Conservation (phyloP, 2,888 invertebrate genomes). For the Dendrolimus houi region DNA sequence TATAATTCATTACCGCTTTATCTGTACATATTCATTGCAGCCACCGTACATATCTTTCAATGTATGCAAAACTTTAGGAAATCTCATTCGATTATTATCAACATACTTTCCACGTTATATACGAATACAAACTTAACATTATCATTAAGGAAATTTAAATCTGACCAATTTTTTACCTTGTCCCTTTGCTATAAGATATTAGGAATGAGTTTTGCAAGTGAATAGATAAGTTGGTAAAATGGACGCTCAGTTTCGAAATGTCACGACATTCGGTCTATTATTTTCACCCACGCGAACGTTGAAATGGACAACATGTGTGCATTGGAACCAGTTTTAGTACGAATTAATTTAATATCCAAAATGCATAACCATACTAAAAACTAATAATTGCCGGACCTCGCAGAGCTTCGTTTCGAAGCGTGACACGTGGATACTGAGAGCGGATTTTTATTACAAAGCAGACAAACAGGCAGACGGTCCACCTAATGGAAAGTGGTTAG, state of each 20-base stretch:
- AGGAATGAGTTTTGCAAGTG: background rate
- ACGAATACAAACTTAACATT: background rate
- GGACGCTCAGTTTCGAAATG: constrained; percentile 44
- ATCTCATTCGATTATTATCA: background rate
- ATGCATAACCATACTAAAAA: too few relatives aligned
- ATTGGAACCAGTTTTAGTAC: constrained; percentile 9
- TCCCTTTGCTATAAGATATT: background rate
- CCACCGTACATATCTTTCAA: background rate
- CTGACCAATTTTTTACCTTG: background rate
- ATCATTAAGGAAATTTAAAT: background rate
- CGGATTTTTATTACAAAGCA: too few relatives aligned
- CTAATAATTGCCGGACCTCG: too few relatives aligned
- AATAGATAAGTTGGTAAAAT: background rate
- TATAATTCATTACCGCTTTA: background rate
- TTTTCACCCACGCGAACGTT: constrained; percentile 57
- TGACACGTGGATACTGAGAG: too few relatives aligned
- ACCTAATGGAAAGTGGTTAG: too few relatives aligned
- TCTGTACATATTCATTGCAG: background rate
- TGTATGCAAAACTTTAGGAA: background rate
- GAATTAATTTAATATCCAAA: constrained; percentile 12
- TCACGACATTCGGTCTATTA: constrained; percentile 53
- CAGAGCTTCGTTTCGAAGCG: too few relatives aligned
- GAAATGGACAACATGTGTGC: constrained; percentile 33
- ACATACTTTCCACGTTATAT: background rate
- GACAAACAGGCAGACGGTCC: too few relatives aligned